These are phyloP conservation scores for Alouatta palliata DNA, from an alignment of 2,113 vertebrate genomes.

Conservation along the genomic window DNA sequence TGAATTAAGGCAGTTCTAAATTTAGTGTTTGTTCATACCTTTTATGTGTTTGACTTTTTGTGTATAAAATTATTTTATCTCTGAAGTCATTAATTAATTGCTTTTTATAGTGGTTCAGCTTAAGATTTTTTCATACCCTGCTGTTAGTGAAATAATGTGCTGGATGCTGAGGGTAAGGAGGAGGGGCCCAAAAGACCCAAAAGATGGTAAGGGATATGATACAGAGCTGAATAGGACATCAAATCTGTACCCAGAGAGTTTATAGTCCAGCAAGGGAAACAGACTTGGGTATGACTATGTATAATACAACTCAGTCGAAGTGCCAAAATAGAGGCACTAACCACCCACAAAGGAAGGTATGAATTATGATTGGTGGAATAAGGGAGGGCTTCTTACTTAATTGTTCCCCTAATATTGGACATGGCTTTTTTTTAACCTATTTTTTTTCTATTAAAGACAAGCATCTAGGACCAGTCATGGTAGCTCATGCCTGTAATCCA, in stretches of 20 bases:
- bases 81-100: conserved; percentile 8
- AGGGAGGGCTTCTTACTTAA: neutral
- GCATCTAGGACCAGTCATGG: neutral
- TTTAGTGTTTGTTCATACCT: conserved; percentile 13
- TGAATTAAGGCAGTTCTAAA: neutral
- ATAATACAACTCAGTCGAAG: neutral
- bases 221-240: neutral
- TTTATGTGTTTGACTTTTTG: neutral
- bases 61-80: neutral
- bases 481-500: too few relatives aligned
- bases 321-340: neutral
- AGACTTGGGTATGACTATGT: neutral
- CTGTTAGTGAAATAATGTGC: conserved; percentile 9
- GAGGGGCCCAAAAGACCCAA: neutral
- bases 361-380: neutral
- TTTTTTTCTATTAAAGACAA: neutral
- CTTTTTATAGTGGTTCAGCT: conserved; percentile 38
- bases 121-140: neutral
- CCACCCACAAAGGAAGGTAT: neutral
- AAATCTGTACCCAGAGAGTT: conserved; percentile 9
- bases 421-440: neutral
- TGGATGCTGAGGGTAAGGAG: neutral
- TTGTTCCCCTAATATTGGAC: neutral
- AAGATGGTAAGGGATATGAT: neutral
- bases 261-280: neutral